Percentiles rank a stretch among this genome's conserved stretches.
phyloP scores from a whole-genome alignment of 92 coral and sea anemone species.

The Phymanthus crucifer region DNA sequence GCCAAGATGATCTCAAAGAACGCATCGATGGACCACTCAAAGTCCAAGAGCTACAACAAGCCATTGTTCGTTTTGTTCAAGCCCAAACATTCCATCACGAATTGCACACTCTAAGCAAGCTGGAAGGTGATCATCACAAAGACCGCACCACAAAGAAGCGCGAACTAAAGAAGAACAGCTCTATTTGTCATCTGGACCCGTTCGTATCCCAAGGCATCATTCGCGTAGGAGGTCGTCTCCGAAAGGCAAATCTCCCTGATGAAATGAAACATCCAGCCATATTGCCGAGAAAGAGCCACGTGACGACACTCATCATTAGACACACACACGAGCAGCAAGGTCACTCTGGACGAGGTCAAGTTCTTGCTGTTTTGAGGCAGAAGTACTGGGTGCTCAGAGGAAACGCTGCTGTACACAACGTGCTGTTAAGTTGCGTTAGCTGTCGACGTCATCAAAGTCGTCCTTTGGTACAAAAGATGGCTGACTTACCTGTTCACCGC shows the following conservation, averaged over 20 bases:
- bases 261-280: conserved; percentile 51
- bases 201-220: conserved; percentile 48
- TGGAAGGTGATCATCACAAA: conserved; percentile 12
- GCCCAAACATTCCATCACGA: conserved; percentile 45
- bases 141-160: neutral
- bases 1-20: neutral
- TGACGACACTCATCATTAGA: conserved; percentile 50
- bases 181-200: conserved; percentile 55
- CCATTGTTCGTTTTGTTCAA: conserved; percentile 50
- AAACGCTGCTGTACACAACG: conserved; percentile 30
- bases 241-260: neutral
- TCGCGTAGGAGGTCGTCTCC: conserved; percentile 64
- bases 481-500: neutral
- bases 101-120: conserved; percentile 30
- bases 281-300: conserved; percentile 53
- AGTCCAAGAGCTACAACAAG: conserved; percentile 41
- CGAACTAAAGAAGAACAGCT: conserved; percentile 45
- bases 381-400: conserved; percentile 55
- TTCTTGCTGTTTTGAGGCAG: conserved; percentile 14
- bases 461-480: conserved; percentile 17
- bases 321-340: conserved; percentile 43
- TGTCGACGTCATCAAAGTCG: conserved; percentile 4
- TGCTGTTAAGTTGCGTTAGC: conserved; percentile 2
- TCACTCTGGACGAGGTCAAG: conserved; percentile 58
- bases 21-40: conserved; percentile 25